Evolutionary conservation across 2,113 vertebrate genomes (phyloP), one percentile per base, ranked within the genome.

Genomic region (Entelurus aequoreus): DNA sequence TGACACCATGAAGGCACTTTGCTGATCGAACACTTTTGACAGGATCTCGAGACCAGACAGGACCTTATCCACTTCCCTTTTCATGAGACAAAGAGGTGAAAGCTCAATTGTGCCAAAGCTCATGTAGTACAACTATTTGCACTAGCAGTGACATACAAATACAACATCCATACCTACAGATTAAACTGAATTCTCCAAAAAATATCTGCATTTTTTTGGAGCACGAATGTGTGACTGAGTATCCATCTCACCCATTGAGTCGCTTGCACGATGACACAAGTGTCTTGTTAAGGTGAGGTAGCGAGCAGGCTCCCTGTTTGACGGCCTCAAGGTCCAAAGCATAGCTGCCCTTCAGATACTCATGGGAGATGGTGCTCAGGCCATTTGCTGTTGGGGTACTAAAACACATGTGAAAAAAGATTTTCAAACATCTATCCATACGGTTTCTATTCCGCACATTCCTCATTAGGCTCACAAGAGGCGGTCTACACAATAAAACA

Each of bases 1-100:
- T 58, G 94, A 92, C 54, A 96, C 91, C 91, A 92, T 92, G 55
- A 94, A 91, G 0, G 95, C 92, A 74, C 94, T 97, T 81, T 98
- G 95, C 86, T 97, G 96, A 88, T 98, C 95, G 54, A 98, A 97
- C 15, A 97, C 95, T 83, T 97, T 97, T 16, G 95, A 95, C 59
- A 98, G 88, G 76, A 97, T 97, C 88, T 98, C 96, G 71, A 98
- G 86, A 42, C 96, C 96, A 0, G 92, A 91, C 65, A 98, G 74
- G 47, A 98, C 96, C 62, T 96, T 97, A 86, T 98, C 95, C 80
- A 97, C 94, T 79, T 98, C 95, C 21, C 96, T 98, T 68, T 46
- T 38, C 40, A 38, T 36, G 48, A 37, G 15, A 61, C 12, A 11
- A 48, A 58, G 19, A 7, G 67, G 50, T 52, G 4, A 72, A 0